These are phyloP conservation scores for Okapia johnstoni DNA, from an alignment of 2,113 vertebrate genomes.

Conservation along the genomic window DNA sequence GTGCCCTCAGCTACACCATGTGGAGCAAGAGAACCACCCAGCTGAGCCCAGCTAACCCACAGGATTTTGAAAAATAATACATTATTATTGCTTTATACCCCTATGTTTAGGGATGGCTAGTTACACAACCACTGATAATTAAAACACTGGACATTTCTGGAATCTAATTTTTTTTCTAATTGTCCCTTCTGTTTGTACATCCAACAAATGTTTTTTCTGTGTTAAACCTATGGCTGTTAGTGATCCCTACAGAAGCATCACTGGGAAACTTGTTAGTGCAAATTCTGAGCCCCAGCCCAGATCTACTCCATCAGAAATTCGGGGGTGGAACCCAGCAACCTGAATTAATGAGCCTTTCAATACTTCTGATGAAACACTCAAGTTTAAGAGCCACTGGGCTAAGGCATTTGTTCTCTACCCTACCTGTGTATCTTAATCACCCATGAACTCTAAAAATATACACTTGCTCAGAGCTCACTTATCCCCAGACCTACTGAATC, in stretches of 20 bases:
- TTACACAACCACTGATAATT: not conserved
- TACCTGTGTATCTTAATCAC: not conserved
- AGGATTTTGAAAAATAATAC: not conserved
- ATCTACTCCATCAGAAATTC: not conserved
- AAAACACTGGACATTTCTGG: not conserved
- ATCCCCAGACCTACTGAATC: not conserved
- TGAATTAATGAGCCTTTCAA: not conserved
- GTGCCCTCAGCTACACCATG: accelerated
- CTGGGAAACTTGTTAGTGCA: not conserved
- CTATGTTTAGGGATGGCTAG: not conserved
- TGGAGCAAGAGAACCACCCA: accelerated
- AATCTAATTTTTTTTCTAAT: not conserved
- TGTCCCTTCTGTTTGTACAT: not conserved
- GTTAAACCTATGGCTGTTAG: not conserved
- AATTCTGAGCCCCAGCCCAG: not conserved
- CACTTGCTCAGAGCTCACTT: not conserved
- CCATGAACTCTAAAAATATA: not conserved
- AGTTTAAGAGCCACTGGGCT: not conserved
- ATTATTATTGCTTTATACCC: not conserved
- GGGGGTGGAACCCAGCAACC: not conserved
- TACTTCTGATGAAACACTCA: not conserved
- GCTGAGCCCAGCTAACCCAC: not conserved
- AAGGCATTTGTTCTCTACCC: not conserved
- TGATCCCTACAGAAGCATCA: not conserved
- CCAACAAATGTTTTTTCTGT: not conserved